phyloP scores from a whole-genome alignment of 2,113 vertebrate species.

The Passerina amoena region DNA sequence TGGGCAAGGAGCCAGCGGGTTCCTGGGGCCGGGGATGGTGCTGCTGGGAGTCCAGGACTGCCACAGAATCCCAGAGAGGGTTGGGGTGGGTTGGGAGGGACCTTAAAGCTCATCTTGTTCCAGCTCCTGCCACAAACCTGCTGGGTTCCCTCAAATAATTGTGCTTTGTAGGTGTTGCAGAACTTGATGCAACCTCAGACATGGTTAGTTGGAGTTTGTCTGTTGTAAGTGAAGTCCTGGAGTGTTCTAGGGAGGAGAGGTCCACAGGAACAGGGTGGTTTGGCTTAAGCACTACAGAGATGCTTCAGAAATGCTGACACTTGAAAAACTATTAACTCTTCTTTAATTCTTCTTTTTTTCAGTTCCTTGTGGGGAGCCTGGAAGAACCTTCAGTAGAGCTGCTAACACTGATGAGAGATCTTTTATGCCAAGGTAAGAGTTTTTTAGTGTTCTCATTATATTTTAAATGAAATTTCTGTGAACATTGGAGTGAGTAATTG shows the following conservation, averaged over 20 bases:
- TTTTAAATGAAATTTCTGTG: background rate
- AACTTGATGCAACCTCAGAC: background rate
- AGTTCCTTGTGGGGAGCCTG: constrained; percentile 23
- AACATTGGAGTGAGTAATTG: background rate
- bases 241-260: background rate
- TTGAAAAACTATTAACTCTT: background rate
- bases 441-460: background rate
- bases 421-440: constrained; percentile 69
- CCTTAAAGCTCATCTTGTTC: background rate
- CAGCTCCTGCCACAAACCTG: background rate
- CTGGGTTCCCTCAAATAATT: background rate
- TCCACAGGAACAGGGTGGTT: background rate
- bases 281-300: background rate
- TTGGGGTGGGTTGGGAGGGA: background rate
- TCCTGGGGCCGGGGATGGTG: background rate
- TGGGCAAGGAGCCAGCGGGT: background rate
- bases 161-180: background rate
- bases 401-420: constrained; percentile 72
- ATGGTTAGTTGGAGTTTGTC: background rate
- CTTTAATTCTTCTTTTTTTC: background rate
- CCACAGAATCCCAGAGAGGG: background rate
- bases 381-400: constrained; percentile 29
- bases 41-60: background rate
- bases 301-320: background rate
- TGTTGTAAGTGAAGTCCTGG: background rate